Conservation (phyloP, 2,797 vertebrate genomes). For the Oreochromis mossambicus region DNA sequence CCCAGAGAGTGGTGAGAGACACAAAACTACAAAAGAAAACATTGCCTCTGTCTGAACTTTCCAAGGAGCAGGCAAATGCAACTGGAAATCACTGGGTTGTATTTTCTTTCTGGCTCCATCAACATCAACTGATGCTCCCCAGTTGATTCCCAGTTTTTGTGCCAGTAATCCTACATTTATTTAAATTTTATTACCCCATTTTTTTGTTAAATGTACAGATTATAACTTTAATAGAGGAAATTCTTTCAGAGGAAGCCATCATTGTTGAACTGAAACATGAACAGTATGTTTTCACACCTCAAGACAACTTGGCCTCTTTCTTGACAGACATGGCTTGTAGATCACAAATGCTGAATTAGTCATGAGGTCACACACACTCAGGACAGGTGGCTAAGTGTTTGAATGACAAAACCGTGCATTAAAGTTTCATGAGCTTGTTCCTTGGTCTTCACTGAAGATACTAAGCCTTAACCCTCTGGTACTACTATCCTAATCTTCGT, state of each 20-base stretch:
- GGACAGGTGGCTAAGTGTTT: slow-evolving; percentile 24
- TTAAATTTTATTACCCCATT: neutral
- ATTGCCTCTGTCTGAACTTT: neutral
- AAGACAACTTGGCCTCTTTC: neutral
- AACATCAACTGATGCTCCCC: neutral
- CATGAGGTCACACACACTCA: slow-evolving; percentile 27
- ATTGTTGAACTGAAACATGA: neutral
- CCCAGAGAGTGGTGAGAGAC: slow-evolving; percentile 26
- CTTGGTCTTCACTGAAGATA: slow-evolving; percentile 4
- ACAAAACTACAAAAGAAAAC: neutral
- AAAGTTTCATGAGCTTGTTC: slow-evolving; percentile 33
- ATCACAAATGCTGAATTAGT: slow-evolving; percentile 38
- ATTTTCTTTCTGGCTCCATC: neutral
- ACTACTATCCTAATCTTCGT: neutral
- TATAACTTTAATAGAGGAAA: neutral
- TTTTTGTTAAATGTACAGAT: neutral
- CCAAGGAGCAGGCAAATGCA: neutral
- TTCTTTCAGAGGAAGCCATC: neutral
- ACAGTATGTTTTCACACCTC: neutral
- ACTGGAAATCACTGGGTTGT: neutral
- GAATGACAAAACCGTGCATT: slow-evolving; percentile 24
- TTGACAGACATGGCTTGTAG: neutral
- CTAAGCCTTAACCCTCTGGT: slow-evolving; percentile 9
- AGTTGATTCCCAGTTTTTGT: neutral
- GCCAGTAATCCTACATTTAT: neutral